A percentile compares a stretch with the other conserved stretches of the same genome.
Conservation (phyloP, 2,888 invertebrate species). For the Leucozona laternaria region DNA sequence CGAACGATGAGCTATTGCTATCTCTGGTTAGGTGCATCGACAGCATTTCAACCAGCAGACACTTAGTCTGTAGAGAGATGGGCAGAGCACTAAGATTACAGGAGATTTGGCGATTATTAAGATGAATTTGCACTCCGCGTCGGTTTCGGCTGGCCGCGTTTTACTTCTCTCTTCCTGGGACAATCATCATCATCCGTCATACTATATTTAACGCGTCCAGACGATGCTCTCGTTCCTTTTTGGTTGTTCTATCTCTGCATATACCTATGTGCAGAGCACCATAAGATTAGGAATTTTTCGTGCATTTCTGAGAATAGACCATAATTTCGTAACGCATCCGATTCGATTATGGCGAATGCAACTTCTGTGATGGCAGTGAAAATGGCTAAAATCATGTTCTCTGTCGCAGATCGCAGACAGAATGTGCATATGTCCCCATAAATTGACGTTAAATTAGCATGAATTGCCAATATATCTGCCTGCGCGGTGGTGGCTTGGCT, state of each 20-base stretch:
- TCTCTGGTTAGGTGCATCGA: slow-evolving; percentile 62
- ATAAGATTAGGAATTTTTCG: slow-evolving; percentile 27
- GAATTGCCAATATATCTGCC: slow-evolving; percentile 54
- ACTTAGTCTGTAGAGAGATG: slow-evolving; percentile 66
- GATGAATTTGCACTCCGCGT: slow-evolving; percentile 70
- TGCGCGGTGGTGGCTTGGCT: neutral
- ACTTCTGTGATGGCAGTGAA: slow-evolving; percentile 51
- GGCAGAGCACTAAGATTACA: slow-evolving; percentile 33
- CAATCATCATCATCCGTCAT: slow-evolving; percentile 74
- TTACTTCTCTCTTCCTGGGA: slow-evolving; percentile 66
- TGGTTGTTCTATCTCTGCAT: neutral
- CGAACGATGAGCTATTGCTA: slow-evolving; percentile 53
- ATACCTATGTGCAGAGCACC: neutral
- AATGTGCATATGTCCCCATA: slow-evolving; percentile 45
- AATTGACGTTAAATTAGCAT: slow-evolving; percentile 69
- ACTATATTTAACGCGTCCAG: slow-evolving; percentile 75
- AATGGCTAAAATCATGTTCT: slow-evolving; percentile 47
- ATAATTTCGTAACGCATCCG: slow-evolving; percentile 70
- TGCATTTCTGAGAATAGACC: slow-evolving; percentile 63
- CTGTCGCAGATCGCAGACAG: slow-evolving; percentile 26
- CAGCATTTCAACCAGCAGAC: slow-evolving; percentile 71
- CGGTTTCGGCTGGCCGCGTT: slow-evolving; percentile 51
- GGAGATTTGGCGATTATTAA: slow-evolving; percentile 70
- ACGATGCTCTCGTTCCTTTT: slow-evolving; percentile 53
- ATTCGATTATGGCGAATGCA: slow-evolving; percentile 38